Base-by-base conservation (phyloP, 2,888 invertebrate genomes). In the Chrysolina oricalcia region DNA sequence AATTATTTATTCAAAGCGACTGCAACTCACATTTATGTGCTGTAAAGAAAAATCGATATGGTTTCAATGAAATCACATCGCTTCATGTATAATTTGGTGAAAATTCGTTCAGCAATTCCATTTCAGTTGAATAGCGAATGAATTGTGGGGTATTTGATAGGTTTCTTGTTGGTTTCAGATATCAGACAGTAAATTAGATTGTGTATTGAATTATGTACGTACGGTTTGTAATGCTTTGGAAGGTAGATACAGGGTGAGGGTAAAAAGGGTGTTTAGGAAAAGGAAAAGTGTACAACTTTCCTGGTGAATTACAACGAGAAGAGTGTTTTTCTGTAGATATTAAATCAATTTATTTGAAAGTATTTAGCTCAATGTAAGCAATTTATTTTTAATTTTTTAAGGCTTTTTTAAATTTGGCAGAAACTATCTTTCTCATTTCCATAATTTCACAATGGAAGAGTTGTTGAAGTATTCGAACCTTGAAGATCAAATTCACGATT, bases 21-120 rank as follows among this genome's bases (percentile, higher is more conserved):
- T 53, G 53, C 21, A 53, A 53, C 53, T 53, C 53, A 53, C 53
- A 53, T 21, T 53, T 53, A 53, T 53, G 21, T 11, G 53, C 19
- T 15, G 21, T 13, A 19, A 53, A 53, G 53, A 21, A 53, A 53
- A 53, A 19, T 53, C 53, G 53, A 53, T 53, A 21, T 21, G 21
- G 53, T 53, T 53, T 53, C 21, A 21, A 21, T 53, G 53, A 21
- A 53, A 53, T 53, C 53, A 53, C 53, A 53, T 53, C 53, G 53
- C 21, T 53, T 53, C 53, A 21, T 53, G 53, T 53, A 53, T 53
- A 53, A 53, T 53, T 53, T 53, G 53, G 53, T 53, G 53, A 53
- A 53, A 53, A 53, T 53, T 53, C 53, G 53, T 53, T 53, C 53
- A 53, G 53, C 53, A 53, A 53, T 53, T 53, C 53, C 21, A 53